Base-by-base conservation (phyloP, 2,888 invertebrate species). In the Amphipyra tragopoginis region DNA sequence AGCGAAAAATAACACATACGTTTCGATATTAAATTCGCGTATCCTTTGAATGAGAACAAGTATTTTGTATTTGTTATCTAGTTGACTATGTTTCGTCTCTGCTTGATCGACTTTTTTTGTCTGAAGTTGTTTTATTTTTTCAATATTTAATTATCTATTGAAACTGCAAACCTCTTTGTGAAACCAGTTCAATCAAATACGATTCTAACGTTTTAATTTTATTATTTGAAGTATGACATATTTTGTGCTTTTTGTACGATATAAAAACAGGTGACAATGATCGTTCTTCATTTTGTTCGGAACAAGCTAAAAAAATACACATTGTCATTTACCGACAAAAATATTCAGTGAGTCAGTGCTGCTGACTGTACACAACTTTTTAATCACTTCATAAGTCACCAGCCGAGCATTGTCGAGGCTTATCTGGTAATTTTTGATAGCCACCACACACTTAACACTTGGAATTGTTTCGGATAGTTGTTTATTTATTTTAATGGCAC, bases 371-470 rank as follows among this genome's bases (percentile, higher is more conserved):
- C 90, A 65, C 51, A 73, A 71, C 52, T 81, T 86, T 86, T 86
- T 91, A 93, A 93, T 91, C 92, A 87, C 93, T 93, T 94, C 94
- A 93, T 94, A 94, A 93, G 93, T 94, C 91, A 94, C 93, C 80
- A 76, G 81, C 68, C 82, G 76, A 83, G 88, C 90, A 90, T 93
- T 93, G 93, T 93, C 87, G 82, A 73, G 71, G 75, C 79, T 91
- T 93, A 94, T 94, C 94, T 86, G 73, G 91, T 94, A 94, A 94
- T 94, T 94, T 94, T 93, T 94, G 94, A 94, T 94, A 93, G 89
- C 86, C 90, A 88, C 88, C 82, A 90, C 90, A 90, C 93, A 94
- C 94, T 94, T 94, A 93, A 93, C 94, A 93, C 93, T 91, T 90
- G 86, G 89, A 91, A 93, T 92, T 89, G 93, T 91, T 93, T 89